Evolutionary conservation across 2,888 invertebrate genomes (phyloP), one percentile per base, ranked within the genome.

Genomic region (Phania funesta): DNA sequence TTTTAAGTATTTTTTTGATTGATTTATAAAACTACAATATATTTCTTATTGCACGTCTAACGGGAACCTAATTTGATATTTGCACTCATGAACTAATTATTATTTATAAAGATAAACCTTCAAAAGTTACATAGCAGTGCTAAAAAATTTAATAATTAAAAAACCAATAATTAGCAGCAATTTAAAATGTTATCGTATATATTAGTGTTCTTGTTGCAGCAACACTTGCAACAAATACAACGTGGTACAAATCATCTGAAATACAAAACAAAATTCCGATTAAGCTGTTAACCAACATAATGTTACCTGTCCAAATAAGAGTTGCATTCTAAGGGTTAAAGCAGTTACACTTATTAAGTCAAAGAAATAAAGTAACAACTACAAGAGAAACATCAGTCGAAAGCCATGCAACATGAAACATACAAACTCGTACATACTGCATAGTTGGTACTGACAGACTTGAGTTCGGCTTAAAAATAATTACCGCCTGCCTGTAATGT

Each of bases 381-480:
- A n/a, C 41, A 64, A 38, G 54, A 38, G 48, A 71, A 82, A 82
- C 68, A 68, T 74, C 68, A 73, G 77, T 67, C 54, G 20, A 44
- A 67, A 75, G 22, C 46, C 70, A 76, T 60, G 67, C 46, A 76
- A 71, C 46, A 20, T 24, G n/a, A n/a, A n/a, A n/a, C n/a, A n/a
- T n/a, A n/a, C n/a, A n/a, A n/a, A 29, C 29, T 29, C 7, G 7
- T 29, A 29, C 29, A 29, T 29, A 29, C 29, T 6, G 29, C 50
- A 35, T 50, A 71, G 71, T 75, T 74, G 79, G 46, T 73, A 82
- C 60, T 82, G 82, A 83, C 85, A 84, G 85, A 84, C 84, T 79
- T 83, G 80, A 73, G 83, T 82, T 84, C 84, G 83, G 58, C 83
- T 74, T 73, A 56, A 81, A 68, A 84, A 85, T 86, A 85, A 86